phyloP scores from a whole-genome alignment of 2,797 vertebrate genomes.

The Avahi laniger region DNA sequence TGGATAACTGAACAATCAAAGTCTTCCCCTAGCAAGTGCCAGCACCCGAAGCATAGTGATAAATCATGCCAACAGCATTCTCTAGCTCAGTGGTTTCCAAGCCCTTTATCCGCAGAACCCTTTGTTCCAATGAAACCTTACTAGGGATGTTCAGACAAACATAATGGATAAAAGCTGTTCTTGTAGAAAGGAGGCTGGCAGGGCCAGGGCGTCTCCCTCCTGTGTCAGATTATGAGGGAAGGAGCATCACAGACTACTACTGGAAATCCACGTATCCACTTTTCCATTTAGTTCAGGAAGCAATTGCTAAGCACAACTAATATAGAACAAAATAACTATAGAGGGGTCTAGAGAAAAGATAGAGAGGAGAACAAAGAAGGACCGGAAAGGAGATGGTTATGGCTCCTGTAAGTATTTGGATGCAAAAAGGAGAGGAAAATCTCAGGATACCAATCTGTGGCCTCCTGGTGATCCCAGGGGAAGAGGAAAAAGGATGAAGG shows the following conservation, averaged over 20 bases:
- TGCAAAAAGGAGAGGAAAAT: background rate
- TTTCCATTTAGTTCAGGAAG: background rate
- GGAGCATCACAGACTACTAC: background rate
- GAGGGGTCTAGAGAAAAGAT: background rate
- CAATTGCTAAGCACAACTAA: background rate
- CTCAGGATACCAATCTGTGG: background rate
- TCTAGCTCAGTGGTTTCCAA: background rate
- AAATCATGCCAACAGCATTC: background rate
- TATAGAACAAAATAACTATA: background rate
- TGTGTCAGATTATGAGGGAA: background rate
- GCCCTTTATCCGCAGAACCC: background rate
- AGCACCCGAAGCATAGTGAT: background rate
- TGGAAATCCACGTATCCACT: background rate
- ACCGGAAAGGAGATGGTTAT: background rate
- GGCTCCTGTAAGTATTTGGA: background rate
- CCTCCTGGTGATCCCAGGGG: background rate
- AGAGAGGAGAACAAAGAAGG: background rate
- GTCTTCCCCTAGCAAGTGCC: background rate
- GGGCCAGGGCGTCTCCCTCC: background rate
- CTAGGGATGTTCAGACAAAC: background rate
- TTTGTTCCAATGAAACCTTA: slow-evolving; percentile 1
- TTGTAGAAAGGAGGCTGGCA: background rate
- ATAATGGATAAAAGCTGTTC: background rate
- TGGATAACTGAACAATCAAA: background rate
- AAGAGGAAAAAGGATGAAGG: background rate